These are phyloP conservation scores for Acleris literana DNA, from an alignment of 2,888 invertebrate genomes.

Conservation along the genomic window DNA sequence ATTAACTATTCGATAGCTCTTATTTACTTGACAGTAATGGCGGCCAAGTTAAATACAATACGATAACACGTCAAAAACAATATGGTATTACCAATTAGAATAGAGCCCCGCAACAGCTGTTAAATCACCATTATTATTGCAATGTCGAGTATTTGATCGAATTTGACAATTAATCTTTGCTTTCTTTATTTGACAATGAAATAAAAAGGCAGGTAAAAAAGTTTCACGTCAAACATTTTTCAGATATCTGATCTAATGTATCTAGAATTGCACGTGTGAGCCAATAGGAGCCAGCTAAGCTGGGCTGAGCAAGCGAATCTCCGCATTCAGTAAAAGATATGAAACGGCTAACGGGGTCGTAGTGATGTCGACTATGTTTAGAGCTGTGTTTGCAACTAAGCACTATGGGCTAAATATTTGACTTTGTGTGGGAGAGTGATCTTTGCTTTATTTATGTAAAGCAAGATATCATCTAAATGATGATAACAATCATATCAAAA, in stretches of 20 bases:
- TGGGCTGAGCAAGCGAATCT: conserved; percentile 66
- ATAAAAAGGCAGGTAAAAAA: background rate
- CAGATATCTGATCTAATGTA: conserved; percentile 34
- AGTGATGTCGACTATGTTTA: conserved; percentile 52
- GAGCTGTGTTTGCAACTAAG: conserved; percentile 48
- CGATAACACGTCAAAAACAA: too few species aligned
- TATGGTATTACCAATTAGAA: too few species aligned
- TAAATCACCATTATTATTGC: too few species aligned
- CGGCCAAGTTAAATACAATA: too few species aligned
- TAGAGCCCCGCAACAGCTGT: too few species aligned
- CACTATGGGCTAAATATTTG: conserved; percentile 12
- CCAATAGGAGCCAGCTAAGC: conserved; percentile 41
- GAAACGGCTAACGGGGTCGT: conserved; percentile 57
- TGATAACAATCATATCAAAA: too few species aligned
- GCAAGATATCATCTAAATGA: too few species aligned
- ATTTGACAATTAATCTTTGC: too few species aligned
- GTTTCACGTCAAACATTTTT: conserved; percentile 6
- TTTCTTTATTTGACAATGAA: background rate
- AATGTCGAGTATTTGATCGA: too few species aligned
- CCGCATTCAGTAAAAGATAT: conserved; percentile 65
- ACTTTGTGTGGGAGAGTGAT: background rate
- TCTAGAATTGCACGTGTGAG: conserved; percentile 37
- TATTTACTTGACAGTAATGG: too few species aligned
- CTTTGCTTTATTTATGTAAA: background rate
- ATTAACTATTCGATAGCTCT: too few species aligned